Percentiles rank a stretch among this genome's conserved stretches.
Conservation (phyloP, 2,113 vertebrate genomes). For the Cygnus atratus region DNA sequence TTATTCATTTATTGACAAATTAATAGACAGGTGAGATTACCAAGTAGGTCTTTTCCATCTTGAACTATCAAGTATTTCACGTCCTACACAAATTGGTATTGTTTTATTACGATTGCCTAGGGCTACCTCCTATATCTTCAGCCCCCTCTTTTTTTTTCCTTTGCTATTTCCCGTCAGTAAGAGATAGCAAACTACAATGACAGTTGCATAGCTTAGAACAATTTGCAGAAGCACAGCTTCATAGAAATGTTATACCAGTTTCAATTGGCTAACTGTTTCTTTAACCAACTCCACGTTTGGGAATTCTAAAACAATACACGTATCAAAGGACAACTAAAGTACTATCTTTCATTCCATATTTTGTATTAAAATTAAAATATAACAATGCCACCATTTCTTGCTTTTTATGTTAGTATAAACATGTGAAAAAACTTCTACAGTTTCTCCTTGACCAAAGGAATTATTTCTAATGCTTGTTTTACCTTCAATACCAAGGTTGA, state of each 20-base stretch:
- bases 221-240: not conserved
- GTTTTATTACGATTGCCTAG: not conserved
- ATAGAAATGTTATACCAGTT: not conserved
- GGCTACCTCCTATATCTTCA: not conserved
- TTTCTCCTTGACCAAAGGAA: not conserved
- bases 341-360: not conserved
- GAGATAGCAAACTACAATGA: not conserved
- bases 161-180: not conserved
- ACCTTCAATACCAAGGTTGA: not conserved
- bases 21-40: not conserved
- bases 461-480: not conserved
- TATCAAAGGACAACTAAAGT: conserved; percentile 1
- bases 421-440: not conserved
- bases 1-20: not conserved
- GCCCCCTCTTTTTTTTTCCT: not conserved
- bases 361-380: not conserved
- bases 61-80: not conserved
- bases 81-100: not conserved
- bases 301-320: not conserved
- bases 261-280: not conserved
- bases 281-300: not conserved
- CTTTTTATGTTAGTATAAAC: not conserved
- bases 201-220: not conserved
- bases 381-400: not conserved
- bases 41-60: not conserved